A percentile compares a stretch with the other conserved stretches of the same genome.
Conservation (phyloP, 2,113 vertebrate species). For the Pseudopipra pipra region DNA sequence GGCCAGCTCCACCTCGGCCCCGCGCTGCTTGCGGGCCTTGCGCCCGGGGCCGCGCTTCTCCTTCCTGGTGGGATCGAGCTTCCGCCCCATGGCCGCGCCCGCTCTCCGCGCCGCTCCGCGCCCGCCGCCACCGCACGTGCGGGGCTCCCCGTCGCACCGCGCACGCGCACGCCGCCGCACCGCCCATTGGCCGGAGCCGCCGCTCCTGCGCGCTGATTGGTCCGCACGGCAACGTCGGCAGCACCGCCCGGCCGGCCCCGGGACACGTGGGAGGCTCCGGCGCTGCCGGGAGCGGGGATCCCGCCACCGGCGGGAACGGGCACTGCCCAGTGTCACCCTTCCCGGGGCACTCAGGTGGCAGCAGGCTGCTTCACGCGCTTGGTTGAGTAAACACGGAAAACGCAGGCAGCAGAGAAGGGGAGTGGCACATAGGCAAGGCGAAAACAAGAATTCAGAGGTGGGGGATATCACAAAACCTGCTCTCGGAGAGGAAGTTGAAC, state of each 20-base stretch:
- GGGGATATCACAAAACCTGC: neutral
- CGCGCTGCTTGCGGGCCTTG: slow-evolving; percentile 89
- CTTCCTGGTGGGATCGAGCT: slow-evolving; percentile 84
- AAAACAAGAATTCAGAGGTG: neutral
- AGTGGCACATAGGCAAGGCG: accelerated
- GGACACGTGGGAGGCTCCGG: neutral
- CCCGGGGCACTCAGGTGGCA: neutral
- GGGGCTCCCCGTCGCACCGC: accelerated
- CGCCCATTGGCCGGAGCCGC: neutral
- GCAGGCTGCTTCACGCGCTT: neutral
- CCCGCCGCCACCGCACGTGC: neutral
- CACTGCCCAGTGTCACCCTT: neutral
- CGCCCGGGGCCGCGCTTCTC: slow-evolving; percentile 89
- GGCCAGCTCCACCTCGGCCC: slow-evolving; percentile 87
- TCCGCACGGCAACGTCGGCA: neutral
- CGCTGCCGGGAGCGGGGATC: too few species aligned
- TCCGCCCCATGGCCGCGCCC: slow-evolving; percentile 83
- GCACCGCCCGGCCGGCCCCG: too few species aligned
- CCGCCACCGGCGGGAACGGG: accelerated
- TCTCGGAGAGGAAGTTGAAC: neutral
- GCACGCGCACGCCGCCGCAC: neutral
- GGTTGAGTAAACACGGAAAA: accelerated
- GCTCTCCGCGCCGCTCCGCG: neutral
- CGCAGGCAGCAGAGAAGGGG: too few species aligned
- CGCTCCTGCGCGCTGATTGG: neutral